phyloP scores from a whole-genome alignment of 2,888 invertebrate species.

The Scrobipalpa costella region DNA sequence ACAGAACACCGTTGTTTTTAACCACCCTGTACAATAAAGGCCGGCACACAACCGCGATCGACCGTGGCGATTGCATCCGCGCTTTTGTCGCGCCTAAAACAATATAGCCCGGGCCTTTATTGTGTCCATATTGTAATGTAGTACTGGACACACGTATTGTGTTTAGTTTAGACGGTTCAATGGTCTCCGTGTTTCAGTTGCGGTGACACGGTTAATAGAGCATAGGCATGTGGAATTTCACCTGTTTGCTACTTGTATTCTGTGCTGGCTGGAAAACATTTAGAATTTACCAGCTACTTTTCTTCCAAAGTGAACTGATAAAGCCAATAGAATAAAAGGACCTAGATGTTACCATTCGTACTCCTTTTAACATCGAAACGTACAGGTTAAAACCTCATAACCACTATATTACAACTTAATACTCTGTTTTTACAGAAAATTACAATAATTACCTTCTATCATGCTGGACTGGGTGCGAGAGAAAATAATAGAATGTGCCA shows the following conservation, averaged over 20 bases:
- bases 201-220: constrained; percentile 18
- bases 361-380: too few relatives aligned
- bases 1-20: background rate
- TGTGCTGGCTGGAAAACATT: background rate
- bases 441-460: too few relatives aligned
- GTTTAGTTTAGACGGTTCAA: constrained; percentile 36
- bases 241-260: background rate
- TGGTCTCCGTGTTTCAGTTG: constrained; percentile 27
- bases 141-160: constrained; percentile 23
- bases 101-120: constrained; percentile 48
- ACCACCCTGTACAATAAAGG: constrained; percentile 36
- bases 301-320: too few relatives aligned
- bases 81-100: constrained; percentile 60
- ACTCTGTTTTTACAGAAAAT: too few relatives aligned
- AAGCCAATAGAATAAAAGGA: too few relatives aligned
- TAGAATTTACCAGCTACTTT: too few relatives aligned
- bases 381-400: too few relatives aligned
- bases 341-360: too few relatives aligned
- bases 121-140: background rate
- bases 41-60: constrained; percentile 57
- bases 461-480: too few relatives aligned
- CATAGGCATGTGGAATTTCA: constrained; percentile 6
- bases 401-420: too few relatives aligned
- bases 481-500: too few relatives aligned
- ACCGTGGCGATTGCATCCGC: constrained; percentile 61